A percentile compares a stretch with the other conserved stretches of the same genome.
Conservation (phyloP, 2,113 vertebrate species). For the Oreotragus oreotragus region DNA sequence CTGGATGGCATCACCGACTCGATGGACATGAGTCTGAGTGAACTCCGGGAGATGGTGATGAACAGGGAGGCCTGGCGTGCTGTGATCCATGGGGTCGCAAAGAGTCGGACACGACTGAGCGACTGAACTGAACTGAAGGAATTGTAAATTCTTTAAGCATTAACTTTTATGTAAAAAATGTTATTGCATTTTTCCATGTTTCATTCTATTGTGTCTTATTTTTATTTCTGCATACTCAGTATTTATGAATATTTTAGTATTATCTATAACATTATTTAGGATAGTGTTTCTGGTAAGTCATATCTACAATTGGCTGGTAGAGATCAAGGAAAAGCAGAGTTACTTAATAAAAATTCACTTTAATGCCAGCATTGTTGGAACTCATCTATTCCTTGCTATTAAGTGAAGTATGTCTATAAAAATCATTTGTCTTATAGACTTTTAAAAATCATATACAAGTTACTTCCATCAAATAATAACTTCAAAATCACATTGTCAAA, state of each 20-base stretch:
- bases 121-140: too few relatives aligned
- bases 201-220: slow-evolving; percentile 33
- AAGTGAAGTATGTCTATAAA: neutral
- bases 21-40: too few relatives aligned
- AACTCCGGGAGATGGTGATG: too few relatives aligned
- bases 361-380: neutral
- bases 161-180: neutral
- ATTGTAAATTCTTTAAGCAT: slow-evolving; percentile 2
- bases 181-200: slow-evolving; percentile 8
- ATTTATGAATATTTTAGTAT: slow-evolving; percentile 29
- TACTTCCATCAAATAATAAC: neutral
- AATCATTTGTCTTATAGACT: neutral
- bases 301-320: neutral
- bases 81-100: too few relatives aligned
- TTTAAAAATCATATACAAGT: neutral
- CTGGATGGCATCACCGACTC: too few relatives aligned
- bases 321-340: neutral
- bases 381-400: neutral
- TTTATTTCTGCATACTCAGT: slow-evolving; percentile 9
- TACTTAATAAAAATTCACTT: slow-evolving; percentile 11
- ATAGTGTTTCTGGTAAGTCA: neutral
- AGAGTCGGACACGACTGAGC: too few relatives aligned
- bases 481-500: slow-evolving; percentile 14
- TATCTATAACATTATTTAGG: slow-evolving; percentile 11
- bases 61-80: too few relatives aligned